These are phyloP conservation scores for Strigamia crassipes DNA, from an alignment of 2,888 invertebrate species.

Conservation along the genomic window DNA sequence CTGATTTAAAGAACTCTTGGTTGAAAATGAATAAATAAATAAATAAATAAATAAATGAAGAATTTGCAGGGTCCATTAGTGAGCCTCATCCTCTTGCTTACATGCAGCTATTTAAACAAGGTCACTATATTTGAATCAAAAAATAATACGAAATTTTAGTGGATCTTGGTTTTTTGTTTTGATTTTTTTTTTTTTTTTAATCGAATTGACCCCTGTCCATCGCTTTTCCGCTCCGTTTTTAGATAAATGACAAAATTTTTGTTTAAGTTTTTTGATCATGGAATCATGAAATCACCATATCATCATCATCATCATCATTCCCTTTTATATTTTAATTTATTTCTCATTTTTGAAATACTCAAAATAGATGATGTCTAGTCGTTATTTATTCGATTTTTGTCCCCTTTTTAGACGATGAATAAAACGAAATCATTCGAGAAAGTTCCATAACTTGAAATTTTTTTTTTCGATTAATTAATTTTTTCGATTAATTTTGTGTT, in stretches of 20 bases:
- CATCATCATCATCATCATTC: constrained; percentile 13
- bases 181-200: not conserved
- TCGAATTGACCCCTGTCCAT: not conserved
- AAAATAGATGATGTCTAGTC: constrained; percentile 8
- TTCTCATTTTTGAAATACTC: not conserved
- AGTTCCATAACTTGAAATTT: not conserved
- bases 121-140: constrained; percentile 29
- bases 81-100: constrained; percentile 33
- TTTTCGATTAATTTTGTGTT: not conserved
- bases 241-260: not conserved
- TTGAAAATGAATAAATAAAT: not conserved
- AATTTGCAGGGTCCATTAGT: constrained; percentile 13
- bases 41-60: no score
- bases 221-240: not conserved
- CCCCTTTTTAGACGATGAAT: not conserved
- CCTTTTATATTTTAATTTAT: not conserved
- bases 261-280: not conserved
- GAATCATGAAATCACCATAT: constrained; percentile 30
- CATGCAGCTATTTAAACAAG: constrained; percentile 31
- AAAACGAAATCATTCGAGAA: not conserved
- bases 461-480: not conserved
- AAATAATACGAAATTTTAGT: not conserved
- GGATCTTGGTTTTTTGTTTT: not conserved
- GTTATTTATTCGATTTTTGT: not conserved
- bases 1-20: not conserved